Conservation (phyloP, 2,888 invertebrate species). For the Drosophila lutescens region DNA sequence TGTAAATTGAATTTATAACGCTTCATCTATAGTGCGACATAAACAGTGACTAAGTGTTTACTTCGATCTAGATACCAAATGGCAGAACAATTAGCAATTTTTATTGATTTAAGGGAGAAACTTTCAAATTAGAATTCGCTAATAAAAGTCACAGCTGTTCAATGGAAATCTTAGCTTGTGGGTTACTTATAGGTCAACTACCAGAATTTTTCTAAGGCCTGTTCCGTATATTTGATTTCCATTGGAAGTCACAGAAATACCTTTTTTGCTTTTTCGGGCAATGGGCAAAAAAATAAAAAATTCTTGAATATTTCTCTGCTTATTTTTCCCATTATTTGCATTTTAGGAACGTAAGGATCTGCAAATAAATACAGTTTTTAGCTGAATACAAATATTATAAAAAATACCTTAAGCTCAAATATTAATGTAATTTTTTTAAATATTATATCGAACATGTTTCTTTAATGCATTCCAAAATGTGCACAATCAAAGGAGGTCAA, state of each 20-base stretch:
- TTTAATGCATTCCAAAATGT: neutral
- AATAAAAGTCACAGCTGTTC: constrained; percentile 40
- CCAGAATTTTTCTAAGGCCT: neutral
- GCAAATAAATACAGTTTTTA: too few species aligned
- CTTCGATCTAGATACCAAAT: constrained; percentile 34
- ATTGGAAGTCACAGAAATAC: neutral
- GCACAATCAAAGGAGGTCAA: neutral
- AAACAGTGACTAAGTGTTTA: constrained; percentile 51
- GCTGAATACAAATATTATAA: too few species aligned
- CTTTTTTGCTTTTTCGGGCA: too few species aligned
- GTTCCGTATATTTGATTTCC: neutral
- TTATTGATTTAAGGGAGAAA: constrained; percentile 10
- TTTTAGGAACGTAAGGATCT: too few species aligned
- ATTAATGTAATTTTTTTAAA: too few species aligned
- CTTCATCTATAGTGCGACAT: neutral
- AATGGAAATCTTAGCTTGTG: constrained; percentile 28
- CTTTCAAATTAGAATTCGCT: constrained; percentile 13
- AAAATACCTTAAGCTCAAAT: too few species aligned
- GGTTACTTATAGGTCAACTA: constrained; percentile 1
- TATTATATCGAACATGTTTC: too few species aligned
- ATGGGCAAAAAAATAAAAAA: too few species aligned
- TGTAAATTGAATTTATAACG: constrained; percentile 27
- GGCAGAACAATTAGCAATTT: constrained; percentile 50
- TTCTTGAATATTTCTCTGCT: too few species aligned
- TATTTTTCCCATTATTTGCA: too few species aligned